Base-by-base conservation (phyloP, 1,140 invertebrate species). In the Lutraria rhynchaena region DNA sequence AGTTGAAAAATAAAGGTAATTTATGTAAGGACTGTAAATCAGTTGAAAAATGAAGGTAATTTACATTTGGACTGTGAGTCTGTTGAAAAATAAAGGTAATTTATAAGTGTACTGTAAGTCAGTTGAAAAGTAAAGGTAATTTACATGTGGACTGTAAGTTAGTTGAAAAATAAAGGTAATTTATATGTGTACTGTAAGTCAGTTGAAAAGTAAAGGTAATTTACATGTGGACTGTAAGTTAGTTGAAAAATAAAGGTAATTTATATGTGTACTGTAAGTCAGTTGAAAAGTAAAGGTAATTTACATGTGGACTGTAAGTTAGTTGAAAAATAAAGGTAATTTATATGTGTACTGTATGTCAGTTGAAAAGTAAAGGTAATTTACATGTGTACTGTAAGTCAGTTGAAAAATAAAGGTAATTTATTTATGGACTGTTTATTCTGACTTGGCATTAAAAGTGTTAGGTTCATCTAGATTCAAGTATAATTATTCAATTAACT, bases 71-170 rank as follows among this genome's bases (percentile, higher is more conserved):
- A 9, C 19, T 19, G 11, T 49, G 9, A 11, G 49, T 57, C 63
- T 46, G 22, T 2, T n/a, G n/a, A n/a, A 35, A 35, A 27, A 33
- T 49, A 17, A 70, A 31, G 46, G 77, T 90, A 0, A 86, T 90
- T 9, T 89, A 88, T 75, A 90, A 90, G 70, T 90, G 89, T 81
- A 88, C 88, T 49, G n/a, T n/a, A n/a, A n/a, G 61, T 88, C 19
- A 89, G 89, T 9, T 90, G 88, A 51, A 74, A 89, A 57, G 89
- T 88, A 9, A 65, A 69, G n/a, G n/a, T 81, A 9, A 77, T 88
- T 29, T 88, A 82, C 31, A 53, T 89, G 27, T 89, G 85, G 74
- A 44, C 89, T 13, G 63, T 86, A 24, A 51, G 84, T n/a, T 73
- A 81, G 69, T 57, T 77, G n/a, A 82, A 73, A 35, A 69, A 76